A percentile compares a stretch with the other conserved stretches of the same genome.
These are phyloP conservation scores for Fistularia tabacaria DNA, from an alignment of 2,797 vertebrate genomes.

Conservation along the genomic window DNA sequence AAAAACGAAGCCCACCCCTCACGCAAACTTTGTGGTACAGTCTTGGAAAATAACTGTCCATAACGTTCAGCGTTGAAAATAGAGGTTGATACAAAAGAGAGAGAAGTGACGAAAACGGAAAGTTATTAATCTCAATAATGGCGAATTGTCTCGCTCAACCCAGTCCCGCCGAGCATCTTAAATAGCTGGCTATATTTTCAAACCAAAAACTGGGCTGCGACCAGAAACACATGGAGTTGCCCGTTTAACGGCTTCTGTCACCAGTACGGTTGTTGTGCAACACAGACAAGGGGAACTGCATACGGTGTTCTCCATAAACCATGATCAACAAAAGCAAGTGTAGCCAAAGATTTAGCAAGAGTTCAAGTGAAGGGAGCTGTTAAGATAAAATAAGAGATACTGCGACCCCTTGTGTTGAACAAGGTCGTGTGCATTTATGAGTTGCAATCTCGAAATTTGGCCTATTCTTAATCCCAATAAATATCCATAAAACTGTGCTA, in stretches of 20 bases:
- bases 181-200: too few relatives aligned
- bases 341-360: constrained; percentile 14
- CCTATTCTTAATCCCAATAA: neutral
- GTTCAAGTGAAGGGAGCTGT: constrained; percentile 45
- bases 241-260: too few relatives aligned
- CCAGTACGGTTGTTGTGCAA: neutral
- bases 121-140: too few relatives aligned
- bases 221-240: too few relatives aligned
- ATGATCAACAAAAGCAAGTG: neutral
- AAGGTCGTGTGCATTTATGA: constrained; percentile 5
- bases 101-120: too few relatives aligned
- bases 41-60: constrained; percentile 64
- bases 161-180: too few relatives aligned
- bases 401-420: constrained; percentile 53
- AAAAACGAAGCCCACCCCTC: constrained; percentile 13
- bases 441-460: neutral
- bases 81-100: neutral
- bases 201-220: too few relatives aligned
- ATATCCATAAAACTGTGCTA: too few relatives aligned
- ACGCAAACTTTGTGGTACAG: constrained; percentile 61
- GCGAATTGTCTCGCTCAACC: too few relatives aligned
- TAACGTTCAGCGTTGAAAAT: constrained; percentile 30
- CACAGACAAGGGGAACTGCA: neutral
- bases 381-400: neutral
- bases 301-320: neutral